Evolutionary conservation across 2,888 invertebrate genomes (phyloP), one percentile per base, ranked within the genome.

Genomic region (Sialis lutaria): DNA sequence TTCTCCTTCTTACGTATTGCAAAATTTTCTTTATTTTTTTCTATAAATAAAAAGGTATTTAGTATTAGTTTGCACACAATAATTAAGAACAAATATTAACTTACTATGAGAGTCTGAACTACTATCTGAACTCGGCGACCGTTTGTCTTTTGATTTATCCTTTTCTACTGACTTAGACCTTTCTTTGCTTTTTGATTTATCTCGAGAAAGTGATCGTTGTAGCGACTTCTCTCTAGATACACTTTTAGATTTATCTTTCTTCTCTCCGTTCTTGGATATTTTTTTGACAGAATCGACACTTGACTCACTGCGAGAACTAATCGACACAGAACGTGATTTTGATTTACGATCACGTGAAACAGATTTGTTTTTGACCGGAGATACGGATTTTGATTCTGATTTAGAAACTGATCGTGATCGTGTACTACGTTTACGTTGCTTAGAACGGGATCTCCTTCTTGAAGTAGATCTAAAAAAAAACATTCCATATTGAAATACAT

Each of bases 1-100:
- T 86, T 73, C 65, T 82, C 77, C 67, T 88, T 82, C 68, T 86
- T 71, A 57, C 79, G 68, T 52, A 82, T 78, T 60, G 81, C 81
- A 60, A 82, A 81, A 55, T 78, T 76, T 49, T 67, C 72, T 52
- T 73, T 71, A 37, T 66, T 68, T 45, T 64, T 64, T 41, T 40
- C 44, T 48, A 10, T 40, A 45, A 41, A n/a, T 35, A n/a, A 43
- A 43, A 13, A 42, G 2, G 10, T 31, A 42, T 8, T 12, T n/a
- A 6, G 13, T 44, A 45, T 9, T 30, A 45, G 31, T 12, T 39
- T 22, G 12, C 34, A 22, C 10, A 33, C n/a, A 13, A 10, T 7
- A 42, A 30, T 22, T 42, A 30, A 31, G 5, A 5, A 32, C 42
- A 22, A 22, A 22, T 22, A 35, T n/a, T 35, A 35, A 37, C 5